Evolutionary conservation across 1,140 invertebrate species (phyloP), one percentile per base, ranked within the genome.

Genomic region (Oedothorax gibbosus): DNA sequence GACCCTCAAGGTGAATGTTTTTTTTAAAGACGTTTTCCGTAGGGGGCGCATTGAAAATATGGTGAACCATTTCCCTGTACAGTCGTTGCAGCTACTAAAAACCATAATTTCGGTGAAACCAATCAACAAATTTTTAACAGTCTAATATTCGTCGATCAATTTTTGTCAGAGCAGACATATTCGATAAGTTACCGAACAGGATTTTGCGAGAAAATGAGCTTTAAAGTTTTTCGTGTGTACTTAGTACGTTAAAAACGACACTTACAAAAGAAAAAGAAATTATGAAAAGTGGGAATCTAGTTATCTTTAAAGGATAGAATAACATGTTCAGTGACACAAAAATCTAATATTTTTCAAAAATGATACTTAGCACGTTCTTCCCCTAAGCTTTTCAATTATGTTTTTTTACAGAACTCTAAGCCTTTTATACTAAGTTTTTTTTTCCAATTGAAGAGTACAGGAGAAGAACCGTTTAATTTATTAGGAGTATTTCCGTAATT

Each of bases 1-100:
- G 97, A 98, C 92, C 95, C 94, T n/a, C 96, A 98, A 93, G 50
- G 78, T 81, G 69, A 71, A 20, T 20, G 15, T 2, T 6, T 7
- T 5, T 11, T 11, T 68, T 65, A 5, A n/a, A n/a, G 12, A 60
- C 12, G 12, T 60, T 60, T 60, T 8, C n/a, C n/a, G 9, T 60
- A 14, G 12, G 12, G 12, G 4, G 35, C 35, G 35, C n/a, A 6
- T 60, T 60, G n/a, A 60, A 60, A 3, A 7, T n/a, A n/a, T 5
- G n/a, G n/a, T n/a, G n/a, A n/a, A n/a, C n/a, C n/a, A n/a, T n/a
- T n/a, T n/a, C n/a, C n/a, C n/a, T n/a, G n/a, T n/a, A n/a, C 15
- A 57, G 10, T 57, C n/a, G n/a, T n/a, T n/a, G n/a, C 10, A 2
- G 15, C 10, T 57, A 1, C 0, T 57, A 57, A 57, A 57, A 57